A percentile compares a stretch with the other conserved stretches of the same genome.
Evolutionary conservation across 2,113 vertebrate species (phyloP).

Genomic region (Illadopsis cleaveri): DNA sequence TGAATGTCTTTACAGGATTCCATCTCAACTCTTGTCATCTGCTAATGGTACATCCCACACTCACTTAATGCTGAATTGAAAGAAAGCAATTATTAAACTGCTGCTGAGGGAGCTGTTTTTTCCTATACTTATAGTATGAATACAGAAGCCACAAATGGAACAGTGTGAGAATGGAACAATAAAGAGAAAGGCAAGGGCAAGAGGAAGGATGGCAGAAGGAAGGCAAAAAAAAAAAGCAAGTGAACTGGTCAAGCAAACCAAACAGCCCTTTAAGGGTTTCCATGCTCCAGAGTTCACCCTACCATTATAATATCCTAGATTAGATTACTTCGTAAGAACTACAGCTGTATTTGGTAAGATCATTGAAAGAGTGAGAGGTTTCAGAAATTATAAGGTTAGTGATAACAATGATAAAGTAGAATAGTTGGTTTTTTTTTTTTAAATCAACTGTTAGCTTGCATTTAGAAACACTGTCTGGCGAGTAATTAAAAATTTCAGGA

Average conservation of each 20-base stretch:
- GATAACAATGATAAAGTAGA: not conserved
- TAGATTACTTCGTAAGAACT: not conserved
- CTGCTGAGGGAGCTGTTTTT: not conserved
- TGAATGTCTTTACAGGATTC: not conserved
- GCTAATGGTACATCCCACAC: not conserved
- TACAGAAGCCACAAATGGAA: not conserved
- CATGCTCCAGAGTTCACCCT: not conserved
- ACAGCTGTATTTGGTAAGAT: not conserved
- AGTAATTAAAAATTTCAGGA: not conserved
- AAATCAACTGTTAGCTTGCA: not conserved
- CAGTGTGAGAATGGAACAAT: not conserved
- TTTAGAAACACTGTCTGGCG: not conserved
- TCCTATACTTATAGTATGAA: not conserved
- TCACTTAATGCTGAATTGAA: not conserved
- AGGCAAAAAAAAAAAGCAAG: not conserved
- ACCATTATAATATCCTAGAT: not conserved
- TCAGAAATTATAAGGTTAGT: not conserved
- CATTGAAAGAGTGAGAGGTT: not conserved
- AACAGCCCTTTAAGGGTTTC: not conserved
- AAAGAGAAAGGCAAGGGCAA: not conserved
- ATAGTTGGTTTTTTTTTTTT: too few relatives aligned
- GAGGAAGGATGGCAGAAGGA: not conserved
- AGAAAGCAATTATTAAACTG: not conserved
- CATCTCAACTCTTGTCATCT: not conserved
- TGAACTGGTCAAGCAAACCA: not conserved